Conservation (phyloP, 2,797 vertebrate species). For the Diplodus sargus region DNA sequence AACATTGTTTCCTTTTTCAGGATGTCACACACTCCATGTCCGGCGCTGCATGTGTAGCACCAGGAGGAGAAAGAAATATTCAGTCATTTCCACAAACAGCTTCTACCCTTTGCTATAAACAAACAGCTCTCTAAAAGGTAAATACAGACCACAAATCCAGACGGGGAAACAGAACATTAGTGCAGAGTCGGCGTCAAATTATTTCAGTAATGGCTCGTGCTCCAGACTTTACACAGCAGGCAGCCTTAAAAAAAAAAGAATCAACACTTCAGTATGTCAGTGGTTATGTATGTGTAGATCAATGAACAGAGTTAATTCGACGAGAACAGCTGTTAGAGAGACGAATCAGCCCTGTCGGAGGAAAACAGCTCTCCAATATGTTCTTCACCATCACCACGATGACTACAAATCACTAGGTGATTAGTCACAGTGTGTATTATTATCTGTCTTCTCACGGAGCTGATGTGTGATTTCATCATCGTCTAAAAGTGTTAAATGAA, state of each 20-base stretch:
- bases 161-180: slow-evolving; percentile 51
- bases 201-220: slow-evolving; percentile 37
- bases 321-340: slow-evolving; percentile 17
- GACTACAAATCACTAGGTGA: neutral
- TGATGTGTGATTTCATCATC: slow-evolving; percentile 3
- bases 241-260: neutral
- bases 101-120: slow-evolving; percentile 54
- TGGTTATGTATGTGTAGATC: slow-evolving; percentile 6
- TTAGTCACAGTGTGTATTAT: slow-evolving; percentile 8
- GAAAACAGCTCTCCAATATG: slow-evolving; percentile 10
- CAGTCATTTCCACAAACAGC: slow-evolving; percentile 60
- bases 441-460: neutral
- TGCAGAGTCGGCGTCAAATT: neutral
- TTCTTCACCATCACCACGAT: neutral
- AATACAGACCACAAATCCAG: slow-evolving; percentile 47
- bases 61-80: slow-evolving; percentile 44
- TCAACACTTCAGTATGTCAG: slow-evolving; percentile 14
- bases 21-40: slow-evolving; percentile 33
- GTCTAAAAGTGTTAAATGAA: neutral
- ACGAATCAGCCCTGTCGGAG: neutral
- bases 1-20: slow-evolving; percentile 61
- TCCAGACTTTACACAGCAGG: slow-evolving; percentile 33
- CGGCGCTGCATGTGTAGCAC: slow-evolving; percentile 10
- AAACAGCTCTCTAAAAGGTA: slow-evolving; percentile 52
- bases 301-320: slow-evolving; percentile 14